Conservation (phyloP, 2,113 vertebrate genomes). For the Isichthys henryi region DNA sequence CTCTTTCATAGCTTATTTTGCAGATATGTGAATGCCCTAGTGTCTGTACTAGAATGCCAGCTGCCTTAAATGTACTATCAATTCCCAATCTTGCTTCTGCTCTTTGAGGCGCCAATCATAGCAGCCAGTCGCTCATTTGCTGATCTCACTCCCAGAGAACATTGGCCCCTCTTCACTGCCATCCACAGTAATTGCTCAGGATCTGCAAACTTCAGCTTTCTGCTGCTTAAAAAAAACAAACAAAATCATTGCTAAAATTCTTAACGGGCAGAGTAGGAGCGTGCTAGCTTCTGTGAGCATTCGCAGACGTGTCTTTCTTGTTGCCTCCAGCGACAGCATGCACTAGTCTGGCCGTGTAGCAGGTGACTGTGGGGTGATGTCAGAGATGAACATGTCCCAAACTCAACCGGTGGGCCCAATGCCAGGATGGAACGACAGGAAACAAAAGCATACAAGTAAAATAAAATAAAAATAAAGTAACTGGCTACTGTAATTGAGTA, state of each 20-base stretch:
- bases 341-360: not conserved
- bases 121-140: not conserved
- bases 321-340: not conserved
- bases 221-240: too few species aligned
- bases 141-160: slow-evolving; percentile 13
- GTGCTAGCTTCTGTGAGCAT: not conserved
- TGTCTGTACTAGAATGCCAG: not conserved
- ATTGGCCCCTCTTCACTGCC: slow-evolving; percentile 5
- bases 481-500: not conserved
- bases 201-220: not conserved
- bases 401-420: slow-evolving; percentile 17
- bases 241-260: not conserved
- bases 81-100: not conserved
- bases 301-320: not conserved
- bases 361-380: not conserved
- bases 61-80: not conserved
- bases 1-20: not conserved
- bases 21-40: not conserved
- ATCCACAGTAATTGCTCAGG: not conserved
- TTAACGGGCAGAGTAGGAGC: too few species aligned
- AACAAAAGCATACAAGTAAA: not conserved
- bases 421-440: slow-evolving; percentile 1
- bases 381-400: slow-evolving; percentile 5
- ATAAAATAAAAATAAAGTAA: not conserved
- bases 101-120: not conserved